Evolutionary conservation across 2,888 invertebrate species (phyloP).

Genomic region (Disparrhopalites patrizii): DNA sequence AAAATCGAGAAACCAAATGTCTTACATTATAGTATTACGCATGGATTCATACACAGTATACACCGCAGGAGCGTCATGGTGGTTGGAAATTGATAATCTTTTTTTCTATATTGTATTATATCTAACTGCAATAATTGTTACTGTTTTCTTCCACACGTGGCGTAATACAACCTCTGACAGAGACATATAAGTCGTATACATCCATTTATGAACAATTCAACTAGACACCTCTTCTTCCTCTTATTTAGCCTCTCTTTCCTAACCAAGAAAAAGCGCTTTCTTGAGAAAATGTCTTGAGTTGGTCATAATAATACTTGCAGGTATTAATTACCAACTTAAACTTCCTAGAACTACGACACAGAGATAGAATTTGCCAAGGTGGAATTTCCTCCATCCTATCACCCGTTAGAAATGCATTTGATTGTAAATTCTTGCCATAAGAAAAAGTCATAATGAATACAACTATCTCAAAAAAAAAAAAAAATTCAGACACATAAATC

Average conservation of each 20-base stretch:
- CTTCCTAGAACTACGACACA: no score
- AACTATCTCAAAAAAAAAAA: neutral
- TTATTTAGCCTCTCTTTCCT: neutral
- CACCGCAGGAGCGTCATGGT: neutral
- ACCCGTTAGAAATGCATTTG: neutral
- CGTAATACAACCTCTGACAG: no score
- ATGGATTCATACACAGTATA: neutral
- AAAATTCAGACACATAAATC: neutral
- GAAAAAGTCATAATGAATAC: neutral
- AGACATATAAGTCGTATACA: no score
- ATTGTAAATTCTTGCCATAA: neutral
- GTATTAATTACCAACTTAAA: no score
- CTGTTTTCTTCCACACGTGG: conserved; percentile 44
- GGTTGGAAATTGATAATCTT: conserved; percentile 10
- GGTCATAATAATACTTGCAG: no score
- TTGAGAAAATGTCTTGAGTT: no score
- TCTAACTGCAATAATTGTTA: conserved; percentile 16
- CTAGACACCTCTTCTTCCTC: neutral
- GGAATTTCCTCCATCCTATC: neutral
- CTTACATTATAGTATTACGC: no score
- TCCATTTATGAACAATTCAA: neutral
- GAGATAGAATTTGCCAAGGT: no score
- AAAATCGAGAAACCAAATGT: neutral
- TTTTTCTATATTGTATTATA: neutral
- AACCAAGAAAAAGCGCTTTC: no score